Evolutionary conservation across 2,113 vertebrate species (phyloP).

Genomic region (Psittacara wagleri): DNA sequence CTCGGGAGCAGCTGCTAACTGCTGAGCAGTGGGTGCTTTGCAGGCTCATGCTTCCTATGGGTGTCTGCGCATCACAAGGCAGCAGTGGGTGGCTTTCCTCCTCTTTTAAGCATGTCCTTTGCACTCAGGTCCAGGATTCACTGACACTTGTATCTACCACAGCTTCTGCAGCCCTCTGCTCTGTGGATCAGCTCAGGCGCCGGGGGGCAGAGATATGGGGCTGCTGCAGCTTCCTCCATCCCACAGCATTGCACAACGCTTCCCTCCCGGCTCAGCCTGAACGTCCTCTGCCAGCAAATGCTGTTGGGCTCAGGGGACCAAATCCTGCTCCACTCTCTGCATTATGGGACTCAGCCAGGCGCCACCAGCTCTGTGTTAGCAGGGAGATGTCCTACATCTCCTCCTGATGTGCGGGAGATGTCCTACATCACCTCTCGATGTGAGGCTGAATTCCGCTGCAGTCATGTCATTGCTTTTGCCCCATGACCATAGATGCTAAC

Average conservation of each 20-base stretch:
- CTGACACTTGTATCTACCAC: accelerated
- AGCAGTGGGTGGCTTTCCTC: neutral
- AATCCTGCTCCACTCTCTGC: neutral
- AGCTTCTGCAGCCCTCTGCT: neutral
- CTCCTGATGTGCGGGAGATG: too few species aligned
- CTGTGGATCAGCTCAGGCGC: accelerated
- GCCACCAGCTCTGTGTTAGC: neutral
- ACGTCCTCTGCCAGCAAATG: neutral
- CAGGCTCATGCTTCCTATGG: neutral
- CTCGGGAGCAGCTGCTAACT: neutral
- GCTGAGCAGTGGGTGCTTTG: neutral
- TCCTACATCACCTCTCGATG: too few species aligned
- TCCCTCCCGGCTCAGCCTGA: neutral
- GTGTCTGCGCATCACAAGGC: neutral
- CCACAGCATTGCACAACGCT: neutral
- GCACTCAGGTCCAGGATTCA: neutral
- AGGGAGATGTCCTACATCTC: neutral
- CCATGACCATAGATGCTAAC: neutral
- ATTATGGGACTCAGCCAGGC: neutral
- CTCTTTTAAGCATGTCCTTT: neutral
- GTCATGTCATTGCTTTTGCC: neutral
- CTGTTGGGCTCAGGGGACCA: neutral
- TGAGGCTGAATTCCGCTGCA: neutral
- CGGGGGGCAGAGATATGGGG: neutral
- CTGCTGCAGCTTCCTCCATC: neutral